Percentiles rank a stretch among this genome's conserved stretches.
Conservation (phyloP, 2,113 vertebrate genomes). For the Sylvilagus bachmani region DNA sequence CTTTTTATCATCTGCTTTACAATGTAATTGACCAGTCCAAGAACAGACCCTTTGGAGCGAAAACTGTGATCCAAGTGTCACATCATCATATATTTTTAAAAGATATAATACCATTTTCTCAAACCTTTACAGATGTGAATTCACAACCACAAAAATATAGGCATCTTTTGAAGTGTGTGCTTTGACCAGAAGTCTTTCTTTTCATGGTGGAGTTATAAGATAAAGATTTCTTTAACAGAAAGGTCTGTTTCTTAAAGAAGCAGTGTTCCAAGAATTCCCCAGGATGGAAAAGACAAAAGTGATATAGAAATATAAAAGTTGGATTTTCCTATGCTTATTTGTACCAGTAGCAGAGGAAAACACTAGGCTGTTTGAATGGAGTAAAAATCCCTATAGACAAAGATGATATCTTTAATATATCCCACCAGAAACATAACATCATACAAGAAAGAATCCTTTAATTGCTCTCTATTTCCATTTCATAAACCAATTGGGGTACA, state of each 20-base stretch:
- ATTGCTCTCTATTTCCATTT: background rate
- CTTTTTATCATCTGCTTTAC: background rate
- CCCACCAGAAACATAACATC: background rate
- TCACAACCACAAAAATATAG: background rate
- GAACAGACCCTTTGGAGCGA: background rate
- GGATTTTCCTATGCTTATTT: background rate
- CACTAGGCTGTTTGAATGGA: background rate
- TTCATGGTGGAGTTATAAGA: background rate
- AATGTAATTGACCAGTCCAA: constrained; percentile 25
- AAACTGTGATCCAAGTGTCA: constrained; percentile 46
- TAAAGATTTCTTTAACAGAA: constrained; percentile 23
- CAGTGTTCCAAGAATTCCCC: background rate
- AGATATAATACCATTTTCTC: constrained; percentile 5
- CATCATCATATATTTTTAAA: background rate
- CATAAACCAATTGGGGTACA: background rate
- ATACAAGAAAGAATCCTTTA: background rate
- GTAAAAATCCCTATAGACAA: background rate
- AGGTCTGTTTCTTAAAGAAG: constrained; percentile 51
- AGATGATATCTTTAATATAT: background rate
- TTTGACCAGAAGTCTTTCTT: constrained; percentile 30
- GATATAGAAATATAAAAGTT: background rate
- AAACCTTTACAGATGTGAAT: constrained; percentile 21
- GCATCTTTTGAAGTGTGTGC: background rate
- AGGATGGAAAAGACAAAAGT: background rate
- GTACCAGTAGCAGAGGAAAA: background rate